Percentiles rank a stretch among this genome's conserved stretches.
phyloP scores from a whole-genome alignment of 2,888 invertebrate species.

The Erpobdella octoculata region DNA sequence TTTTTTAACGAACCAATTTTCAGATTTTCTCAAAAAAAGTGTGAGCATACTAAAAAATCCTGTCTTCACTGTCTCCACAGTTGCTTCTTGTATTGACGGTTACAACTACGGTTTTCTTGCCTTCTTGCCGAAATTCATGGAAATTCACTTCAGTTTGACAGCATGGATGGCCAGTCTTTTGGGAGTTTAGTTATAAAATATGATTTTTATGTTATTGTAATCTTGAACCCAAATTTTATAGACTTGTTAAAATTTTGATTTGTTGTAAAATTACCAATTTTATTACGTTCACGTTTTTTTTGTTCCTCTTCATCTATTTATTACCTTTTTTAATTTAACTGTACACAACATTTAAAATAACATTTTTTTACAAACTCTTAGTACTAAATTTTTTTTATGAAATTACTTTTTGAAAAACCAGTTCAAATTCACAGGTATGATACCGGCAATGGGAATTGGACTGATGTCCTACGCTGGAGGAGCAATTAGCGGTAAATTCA shows the following conservation, averaged over 20 bases:
- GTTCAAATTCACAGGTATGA: slow-evolving; percentile 19
- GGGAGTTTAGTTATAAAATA: too few species aligned
- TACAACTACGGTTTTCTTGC: slow-evolving; percentile 32
- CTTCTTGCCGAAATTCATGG: slow-evolving; percentile 35
- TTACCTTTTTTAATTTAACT: too few species aligned
- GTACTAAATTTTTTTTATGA: background rate
- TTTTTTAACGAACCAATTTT: too few species aligned
- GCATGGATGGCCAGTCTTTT: background rate
- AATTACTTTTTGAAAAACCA: too few species aligned
- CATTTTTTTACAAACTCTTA: too few species aligned
- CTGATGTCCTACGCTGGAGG: slow-evolving; percentile 18
- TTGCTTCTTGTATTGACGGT: slow-evolving; percentile 28
- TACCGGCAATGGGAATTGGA: slow-evolving; percentile 17
- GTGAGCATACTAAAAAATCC: slow-evolving; percentile 30
- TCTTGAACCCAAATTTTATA: too few species aligned
- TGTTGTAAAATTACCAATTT: too few species aligned
- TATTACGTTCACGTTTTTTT: too few species aligned
- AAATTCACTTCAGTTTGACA: background rate
- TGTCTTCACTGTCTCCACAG: slow-evolving; percentile 25
- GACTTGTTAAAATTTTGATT: too few species aligned
- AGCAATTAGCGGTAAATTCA: slow-evolving; percentile 21
- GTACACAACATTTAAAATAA: background rate
- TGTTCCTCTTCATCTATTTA: too few species aligned
- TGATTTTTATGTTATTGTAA: too few species aligned
- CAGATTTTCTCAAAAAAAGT: slow-evolving; percentile 30